These are phyloP conservation scores for Pectinophora gossypiella DNA, from an alignment of 1,140 invertebrate species.

Conservation along the genomic window DNA sequence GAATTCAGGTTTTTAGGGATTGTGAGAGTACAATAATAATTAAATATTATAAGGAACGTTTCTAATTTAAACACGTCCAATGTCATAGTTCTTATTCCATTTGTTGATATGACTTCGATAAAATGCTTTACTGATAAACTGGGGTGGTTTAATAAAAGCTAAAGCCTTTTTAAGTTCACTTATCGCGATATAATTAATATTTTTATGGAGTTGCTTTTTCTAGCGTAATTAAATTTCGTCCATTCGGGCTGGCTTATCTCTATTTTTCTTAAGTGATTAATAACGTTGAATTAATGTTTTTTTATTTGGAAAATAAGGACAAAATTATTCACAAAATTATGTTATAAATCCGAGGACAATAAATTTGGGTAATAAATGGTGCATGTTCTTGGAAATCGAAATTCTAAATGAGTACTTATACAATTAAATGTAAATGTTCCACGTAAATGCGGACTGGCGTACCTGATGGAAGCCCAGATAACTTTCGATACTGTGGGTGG, in stretches of 20 bases:
- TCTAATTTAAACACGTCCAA: too few relatives aligned
- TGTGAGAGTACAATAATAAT: too few relatives aligned
- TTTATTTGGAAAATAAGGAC: conserved; percentile 6
- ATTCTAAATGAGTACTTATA: too few relatives aligned
- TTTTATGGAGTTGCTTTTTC: conserved; percentile 20
- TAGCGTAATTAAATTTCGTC: conserved; percentile 23
- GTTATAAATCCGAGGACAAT: background rate
- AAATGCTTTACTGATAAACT: conserved; percentile 23
- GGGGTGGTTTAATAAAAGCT: conserved; percentile 2
- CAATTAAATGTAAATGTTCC: too few relatives aligned
- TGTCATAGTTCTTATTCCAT: too few relatives aligned
- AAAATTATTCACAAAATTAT: background rate
- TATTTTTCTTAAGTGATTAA: conserved; percentile 17
- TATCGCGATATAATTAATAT: conserved; percentile 40
- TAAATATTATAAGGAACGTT: too few relatives aligned
- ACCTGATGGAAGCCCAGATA: conserved; percentile 99
- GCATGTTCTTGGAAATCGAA: too few relatives aligned
- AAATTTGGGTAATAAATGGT: too few relatives aligned
- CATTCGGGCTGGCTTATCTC: conserved; percentile 12
- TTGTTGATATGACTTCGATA: conserved; percentile 18
- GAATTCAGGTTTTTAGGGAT: too few relatives aligned
- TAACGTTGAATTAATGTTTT: conserved; percentile 14
- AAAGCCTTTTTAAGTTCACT: conserved; percentile 23
- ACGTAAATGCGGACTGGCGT: too few relatives aligned
- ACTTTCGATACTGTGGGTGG: conserved; percentile 98